Conservation (phyloP, 2,113 vertebrate genomes). For the Corythoichthys haematopterus region DNA sequence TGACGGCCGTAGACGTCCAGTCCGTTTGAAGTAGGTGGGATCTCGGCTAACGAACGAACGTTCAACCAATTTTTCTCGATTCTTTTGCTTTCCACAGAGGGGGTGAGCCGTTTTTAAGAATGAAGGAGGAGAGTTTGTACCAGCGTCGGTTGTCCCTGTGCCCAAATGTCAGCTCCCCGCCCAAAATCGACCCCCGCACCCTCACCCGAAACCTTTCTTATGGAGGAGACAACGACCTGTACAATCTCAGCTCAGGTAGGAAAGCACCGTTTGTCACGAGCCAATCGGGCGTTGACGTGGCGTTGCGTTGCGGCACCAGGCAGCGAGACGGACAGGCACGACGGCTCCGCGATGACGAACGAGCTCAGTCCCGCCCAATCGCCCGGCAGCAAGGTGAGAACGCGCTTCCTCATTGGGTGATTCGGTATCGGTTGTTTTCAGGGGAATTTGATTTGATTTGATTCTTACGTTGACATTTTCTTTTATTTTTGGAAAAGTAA, state of each 20-base stretch:
- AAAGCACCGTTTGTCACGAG: neutral
- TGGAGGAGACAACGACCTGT: conserved; percentile 80
- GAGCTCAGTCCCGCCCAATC: conserved; percentile 83
- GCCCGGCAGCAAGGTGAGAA: conserved; percentile 81
- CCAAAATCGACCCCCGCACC: conserved; percentile 81
- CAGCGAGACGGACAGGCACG: conserved; percentile 81
- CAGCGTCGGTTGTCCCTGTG: conserved; percentile 88
- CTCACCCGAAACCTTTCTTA: conserved; percentile 83
- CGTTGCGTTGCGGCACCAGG: conserved; percentile 61
- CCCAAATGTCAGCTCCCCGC: conserved; percentile 79
- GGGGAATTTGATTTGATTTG: too few species aligned
- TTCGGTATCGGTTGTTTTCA: conserved; percentile 1
- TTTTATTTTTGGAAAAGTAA: too few species aligned
- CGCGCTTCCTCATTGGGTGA: conserved; percentile 49
- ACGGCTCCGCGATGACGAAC: conserved; percentile 69
- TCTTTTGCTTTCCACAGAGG: too few species aligned
- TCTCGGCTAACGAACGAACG: too few species aligned
- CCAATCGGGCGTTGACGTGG: too few species aligned
- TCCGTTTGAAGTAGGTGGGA: too few species aligned
- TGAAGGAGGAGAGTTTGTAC: conserved; percentile 95
- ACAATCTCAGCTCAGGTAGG: conserved; percentile 81
- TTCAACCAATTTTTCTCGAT: too few species aligned
- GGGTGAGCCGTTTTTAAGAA: conserved; percentile 64
- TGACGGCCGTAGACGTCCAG: too few species aligned
- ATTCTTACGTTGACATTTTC: too few species aligned